A percentile compares a stretch with the other conserved stretches of the same genome.
These are phyloP conservation scores for Vollenhovia emeryi DNA, from an alignment of 1,140 invertebrate species.

Conservation along the genomic window DNA sequence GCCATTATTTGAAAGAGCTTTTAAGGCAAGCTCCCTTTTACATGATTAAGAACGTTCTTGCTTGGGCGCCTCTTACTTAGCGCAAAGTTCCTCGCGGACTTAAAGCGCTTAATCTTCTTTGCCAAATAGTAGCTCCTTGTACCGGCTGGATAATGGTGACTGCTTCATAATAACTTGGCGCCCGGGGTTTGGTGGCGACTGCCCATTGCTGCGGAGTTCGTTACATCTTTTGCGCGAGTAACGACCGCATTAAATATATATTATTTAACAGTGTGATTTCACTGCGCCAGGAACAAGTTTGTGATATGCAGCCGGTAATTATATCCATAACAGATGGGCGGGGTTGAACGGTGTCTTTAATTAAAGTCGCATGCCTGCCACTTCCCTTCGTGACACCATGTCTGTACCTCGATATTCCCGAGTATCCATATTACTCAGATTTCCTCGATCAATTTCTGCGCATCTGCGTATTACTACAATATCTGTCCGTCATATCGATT, in stretches of 20 bases:
- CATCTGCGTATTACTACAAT: not conserved
- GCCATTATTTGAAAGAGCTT: conserved; percentile 78
- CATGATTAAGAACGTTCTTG: conserved; percentile 78
- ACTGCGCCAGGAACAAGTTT: not conserved
- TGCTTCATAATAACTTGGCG: conserved; percentile 56
- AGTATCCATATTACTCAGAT: conserved; percentile 24
- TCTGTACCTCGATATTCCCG: not conserved
- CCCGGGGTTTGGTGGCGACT: conserved; percentile 21
- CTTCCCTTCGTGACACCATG: conserved; percentile 2
- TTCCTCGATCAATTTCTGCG: conserved; percentile 37
- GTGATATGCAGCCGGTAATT: not conserved
- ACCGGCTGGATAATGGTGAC: conserved; percentile 57
- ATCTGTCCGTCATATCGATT: conserved; percentile 7
- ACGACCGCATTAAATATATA: conserved; percentile 24
- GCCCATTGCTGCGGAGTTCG: conserved; percentile 12
- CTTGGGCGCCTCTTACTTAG: conserved; percentile 71
- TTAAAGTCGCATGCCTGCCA: conserved; percentile 14
- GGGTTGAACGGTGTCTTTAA: not conserved
- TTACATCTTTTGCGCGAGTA: conserved; percentile 22
- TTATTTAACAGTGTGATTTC: conserved; percentile 2
- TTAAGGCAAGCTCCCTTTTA: conserved; percentile 77
- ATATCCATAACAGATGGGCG: not conserved
- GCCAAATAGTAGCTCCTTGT: conserved; percentile 52
- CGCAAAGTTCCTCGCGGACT: conserved; percentile 54
- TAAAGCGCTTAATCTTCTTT: conserved; percentile 64